A percentile compares a stretch with the other conserved stretches of the same genome.
These are phyloP conservation scores for Ethmia dodecea DNA, from an alignment of 2,888 invertebrate species.

Conservation along the genomic window DNA sequence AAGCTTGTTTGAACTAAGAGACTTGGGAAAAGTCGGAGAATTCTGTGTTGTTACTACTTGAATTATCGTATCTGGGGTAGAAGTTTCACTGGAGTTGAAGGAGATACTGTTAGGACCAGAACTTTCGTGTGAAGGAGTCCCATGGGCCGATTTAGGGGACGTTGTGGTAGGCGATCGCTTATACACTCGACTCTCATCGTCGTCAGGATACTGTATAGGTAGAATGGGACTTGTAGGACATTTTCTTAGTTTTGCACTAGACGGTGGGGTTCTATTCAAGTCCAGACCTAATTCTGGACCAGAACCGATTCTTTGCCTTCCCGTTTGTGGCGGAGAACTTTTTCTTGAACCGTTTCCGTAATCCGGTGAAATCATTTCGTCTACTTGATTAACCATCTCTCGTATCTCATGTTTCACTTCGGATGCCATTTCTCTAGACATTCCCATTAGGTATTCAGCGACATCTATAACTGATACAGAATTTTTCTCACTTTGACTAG, in stretches of 20 bases:
- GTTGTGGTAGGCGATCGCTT: conserved; percentile 48
- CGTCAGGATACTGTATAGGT: conserved; percentile 44
- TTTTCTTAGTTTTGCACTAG: conserved; percentile 39
- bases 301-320: conserved; percentile 57
- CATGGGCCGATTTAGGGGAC: conserved; percentile 63
- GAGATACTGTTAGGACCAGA: conserved; percentile 68
- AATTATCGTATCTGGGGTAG: conserved; percentile 71
- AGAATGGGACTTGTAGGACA: conserved; percentile 69
- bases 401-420: conserved; percentile 88
- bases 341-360: conserved; percentile 52
- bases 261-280: conserved; percentile 41
- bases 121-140: conserved; percentile 61
- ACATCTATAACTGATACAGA: conserved; percentile 86
- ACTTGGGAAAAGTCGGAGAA: conserved; percentile 67
- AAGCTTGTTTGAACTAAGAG: conserved; percentile 73
- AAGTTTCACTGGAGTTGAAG: conserved; percentile 73
- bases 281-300: conserved; percentile 66
- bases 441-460: conserved; percentile 86
- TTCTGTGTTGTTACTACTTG: conserved; percentile 64
- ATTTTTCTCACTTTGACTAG: conserved; percentile 80
- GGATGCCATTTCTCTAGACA: conserved; percentile 87
- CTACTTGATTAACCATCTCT: conserved; percentile 85
- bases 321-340: conserved; percentile 66
- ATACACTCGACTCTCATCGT: conserved; percentile 43
- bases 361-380: conserved; percentile 80